Percentiles rank a stretch among this genome's conserved stretches.
phyloP scores from a whole-genome alignment of 2,113 vertebrate species.

The human (Homo sapiens) region DNA sequence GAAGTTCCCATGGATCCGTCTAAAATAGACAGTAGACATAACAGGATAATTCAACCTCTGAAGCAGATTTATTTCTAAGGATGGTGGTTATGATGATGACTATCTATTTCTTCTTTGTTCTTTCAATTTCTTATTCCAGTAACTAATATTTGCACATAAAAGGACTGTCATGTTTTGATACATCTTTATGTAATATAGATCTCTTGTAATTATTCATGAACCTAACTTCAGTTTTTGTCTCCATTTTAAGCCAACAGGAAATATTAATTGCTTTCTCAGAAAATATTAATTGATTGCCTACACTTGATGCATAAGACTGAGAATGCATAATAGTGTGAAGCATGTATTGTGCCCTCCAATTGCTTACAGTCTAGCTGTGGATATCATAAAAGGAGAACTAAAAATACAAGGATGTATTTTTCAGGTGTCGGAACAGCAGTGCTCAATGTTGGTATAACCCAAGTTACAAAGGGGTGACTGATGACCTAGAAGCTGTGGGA shows the following conservation, averaged over 20 bases:
- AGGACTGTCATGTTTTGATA: slow-evolving; percentile 25
- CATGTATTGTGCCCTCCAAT: neutral
- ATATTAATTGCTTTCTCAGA: neutral
- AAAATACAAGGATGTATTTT: neutral
- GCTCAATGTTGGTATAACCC: neutral
- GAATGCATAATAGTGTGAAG: neutral
- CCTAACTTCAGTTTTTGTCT: slow-evolving; percentile 12
- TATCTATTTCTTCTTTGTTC: slow-evolving; percentile 41
- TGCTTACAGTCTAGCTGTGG: neutral
- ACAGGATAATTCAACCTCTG: slow-evolving; percentile 32
- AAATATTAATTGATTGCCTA: neutral
- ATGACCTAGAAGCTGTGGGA: neutral
- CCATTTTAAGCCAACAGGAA: slow-evolving; percentile 2
- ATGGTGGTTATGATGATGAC: neutral
- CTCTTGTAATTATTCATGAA: slow-evolving; percentile 43
- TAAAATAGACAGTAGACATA: neutral
- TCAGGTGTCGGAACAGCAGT: neutral
- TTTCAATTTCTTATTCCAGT: slow-evolving; percentile 18
- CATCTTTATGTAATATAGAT: neutral
- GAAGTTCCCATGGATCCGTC: neutral
- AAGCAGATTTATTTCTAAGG: slow-evolving; percentile 56
- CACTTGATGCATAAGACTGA: neutral
- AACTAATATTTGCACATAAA: slow-evolving; percentile 51
- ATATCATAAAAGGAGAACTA: slow-evolving; percentile 14
- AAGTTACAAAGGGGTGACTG: neutral